These are phyloP conservation scores for Eilema caniola DNA, from an alignment of 2,888 invertebrate species.

Conservation along the genomic window DNA sequence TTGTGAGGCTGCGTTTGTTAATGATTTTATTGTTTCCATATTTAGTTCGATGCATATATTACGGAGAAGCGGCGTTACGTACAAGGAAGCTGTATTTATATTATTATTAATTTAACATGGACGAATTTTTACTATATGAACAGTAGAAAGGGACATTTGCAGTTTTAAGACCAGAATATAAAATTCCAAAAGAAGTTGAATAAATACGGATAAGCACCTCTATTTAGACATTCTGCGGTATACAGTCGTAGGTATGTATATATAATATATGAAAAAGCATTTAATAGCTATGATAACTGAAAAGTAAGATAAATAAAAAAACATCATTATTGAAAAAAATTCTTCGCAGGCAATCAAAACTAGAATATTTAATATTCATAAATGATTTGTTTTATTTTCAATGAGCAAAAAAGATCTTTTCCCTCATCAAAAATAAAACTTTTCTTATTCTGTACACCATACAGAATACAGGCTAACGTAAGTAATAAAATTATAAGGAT, in stretches of 20 bases:
- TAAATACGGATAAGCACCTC: too few relatives aligned
- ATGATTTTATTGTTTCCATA: conserved; percentile 9
- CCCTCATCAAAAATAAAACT: background rate
- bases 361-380: background rate
- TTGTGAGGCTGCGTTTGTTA: conserved; percentile 12
- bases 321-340: too few relatives aligned
- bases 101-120: background rate
- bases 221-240: too few relatives aligned
- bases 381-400: too few relatives aligned
- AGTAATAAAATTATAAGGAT: conserved; percentile 58
- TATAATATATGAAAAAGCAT: too few relatives aligned
- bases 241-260: too few relatives aligned
- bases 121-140: background rate
- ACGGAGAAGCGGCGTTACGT: background rate
- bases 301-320: too few relatives aligned
- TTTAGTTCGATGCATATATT: conserved; percentile 11
- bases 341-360: too few relatives aligned
- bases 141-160: too few relatives aligned
- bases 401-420: background rate
- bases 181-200: too few relatives aligned
- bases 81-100: background rate
- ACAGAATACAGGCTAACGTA: conserved; percentile 42
- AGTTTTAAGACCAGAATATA: too few relatives aligned
- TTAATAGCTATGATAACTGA: too few relatives aligned
- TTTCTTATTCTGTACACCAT: conserved; percentile 41